A percentile compares a stretch with the other conserved stretches of the same genome.
Conservation (phyloP, 2,113 vertebrate species). For the Orycteropus afer region DNA sequence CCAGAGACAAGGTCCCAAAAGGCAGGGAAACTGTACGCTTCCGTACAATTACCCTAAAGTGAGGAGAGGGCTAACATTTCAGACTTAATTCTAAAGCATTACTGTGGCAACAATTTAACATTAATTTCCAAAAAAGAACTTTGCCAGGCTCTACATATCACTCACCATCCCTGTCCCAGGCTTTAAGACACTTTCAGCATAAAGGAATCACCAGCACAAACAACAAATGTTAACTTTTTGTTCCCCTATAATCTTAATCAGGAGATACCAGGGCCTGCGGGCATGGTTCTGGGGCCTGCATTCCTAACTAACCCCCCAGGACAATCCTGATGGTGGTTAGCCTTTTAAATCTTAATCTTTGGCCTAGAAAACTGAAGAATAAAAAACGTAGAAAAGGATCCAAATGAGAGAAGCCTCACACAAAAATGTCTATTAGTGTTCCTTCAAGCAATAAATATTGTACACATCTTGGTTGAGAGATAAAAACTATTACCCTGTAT, state of each 20-base stretch:
- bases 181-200: background rate
- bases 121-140: constrained; percentile 40
- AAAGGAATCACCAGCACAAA: background rate
- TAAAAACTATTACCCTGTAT: background rate
- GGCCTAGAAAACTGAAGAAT: constrained; percentile 44
- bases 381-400: background rate
- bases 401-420: background rate
- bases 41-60: background rate
- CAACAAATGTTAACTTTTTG: background rate
- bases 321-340: background rate
- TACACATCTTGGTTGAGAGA: background rate
- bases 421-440: constrained; percentile 43
- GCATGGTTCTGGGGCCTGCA: background rate
- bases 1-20: background rate
- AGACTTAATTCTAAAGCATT: constrained; percentile 18
- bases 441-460: constrained; percentile 14
- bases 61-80: constrained; percentile 1
- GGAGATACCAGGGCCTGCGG: background rate
- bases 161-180: background rate
- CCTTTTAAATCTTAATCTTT: background rate
- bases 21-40: background rate
- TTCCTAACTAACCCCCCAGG: background rate
- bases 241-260: background rate
- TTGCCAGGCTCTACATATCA: background rate
- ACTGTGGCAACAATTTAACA: constrained; percentile 34